phyloP scores from a whole-genome alignment of 2,797 vertebrate species.

The Anolis apletophallus region DNA sequence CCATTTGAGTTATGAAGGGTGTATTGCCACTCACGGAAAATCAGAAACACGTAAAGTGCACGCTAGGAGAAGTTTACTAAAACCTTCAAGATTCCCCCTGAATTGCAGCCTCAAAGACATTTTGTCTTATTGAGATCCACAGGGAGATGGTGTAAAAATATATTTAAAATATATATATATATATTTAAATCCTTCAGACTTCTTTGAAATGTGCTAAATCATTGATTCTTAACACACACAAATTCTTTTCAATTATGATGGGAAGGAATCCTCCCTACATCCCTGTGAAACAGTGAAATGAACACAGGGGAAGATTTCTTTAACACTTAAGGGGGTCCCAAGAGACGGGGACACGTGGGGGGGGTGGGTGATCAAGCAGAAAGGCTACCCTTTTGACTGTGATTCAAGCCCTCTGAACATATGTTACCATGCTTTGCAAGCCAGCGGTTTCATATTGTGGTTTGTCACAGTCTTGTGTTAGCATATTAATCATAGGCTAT shows the following conservation, averaged over 20 bases:
- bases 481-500: slow-evolving; percentile 12
- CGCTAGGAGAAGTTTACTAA: slow-evolving; percentile 81
- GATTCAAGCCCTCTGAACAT: slow-evolving; percentile 18
- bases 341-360: neutral
- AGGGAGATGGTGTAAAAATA: slow-evolving; percentile 77
- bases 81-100: slow-evolving; percentile 79
- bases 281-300: neutral
- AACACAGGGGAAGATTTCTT: neutral
- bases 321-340: neutral
- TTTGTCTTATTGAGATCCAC: slow-evolving; percentile 71
- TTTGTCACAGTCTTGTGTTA: neutral
- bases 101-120: slow-evolving; percentile 78
- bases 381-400: neutral
- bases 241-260: slow-evolving; percentile 75
- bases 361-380: too few relatives aligned
- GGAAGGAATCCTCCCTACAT: slow-evolving; percentile 37
- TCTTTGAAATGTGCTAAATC: slow-evolving; percentile 76
- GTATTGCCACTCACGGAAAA: slow-evolving; percentile 84
- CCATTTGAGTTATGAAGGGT: slow-evolving; percentile 87
- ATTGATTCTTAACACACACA: slow-evolving; percentile 79
- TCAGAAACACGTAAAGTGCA: slow-evolving; percentile 82
- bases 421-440: neutral
- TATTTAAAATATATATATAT: slow-evolving; percentile 2
- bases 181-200: slow-evolving; percentile 65
- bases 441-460: neutral